A percentile compares a stretch with the other conserved stretches of the same genome.
phyloP scores from a whole-genome alignment of 2,797 vertebrate genomes.

The Sternarchorhynchus goeldii region DNA sequence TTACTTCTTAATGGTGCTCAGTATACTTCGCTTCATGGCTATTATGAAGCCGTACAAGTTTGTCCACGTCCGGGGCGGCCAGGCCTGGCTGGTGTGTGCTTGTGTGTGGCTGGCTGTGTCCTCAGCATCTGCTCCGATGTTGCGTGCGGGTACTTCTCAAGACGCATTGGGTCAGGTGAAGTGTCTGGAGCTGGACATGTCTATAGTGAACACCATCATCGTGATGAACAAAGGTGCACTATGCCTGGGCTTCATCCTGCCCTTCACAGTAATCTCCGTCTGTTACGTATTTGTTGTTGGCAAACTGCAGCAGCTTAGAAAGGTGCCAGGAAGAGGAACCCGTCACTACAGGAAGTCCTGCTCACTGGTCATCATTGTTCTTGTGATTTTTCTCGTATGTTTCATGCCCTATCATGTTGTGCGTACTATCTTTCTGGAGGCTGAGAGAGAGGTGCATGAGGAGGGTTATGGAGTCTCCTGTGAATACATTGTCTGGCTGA shows the following conservation, averaged over 20 bases:
- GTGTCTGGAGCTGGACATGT: slow-evolving; percentile 71
- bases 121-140: slow-evolving; percentile 54
- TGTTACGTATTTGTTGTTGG: slow-evolving; percentile 72
- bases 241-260: slow-evolving; percentile 69
- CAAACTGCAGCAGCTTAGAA: slow-evolving; percentile 59
- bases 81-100: slow-evolving; percentile 61
- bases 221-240: slow-evolving; percentile 67
- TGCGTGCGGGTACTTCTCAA: slow-evolving; percentile 51
- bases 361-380: slow-evolving; percentile 69
- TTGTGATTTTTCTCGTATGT: slow-evolving; percentile 73
- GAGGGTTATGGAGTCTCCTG: slow-evolving; percentile 16
- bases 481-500: slow-evolving; percentile 48
- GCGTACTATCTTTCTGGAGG: slow-evolving; percentile 69
- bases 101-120: slow-evolving; percentile 70
- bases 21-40: slow-evolving; percentile 72
- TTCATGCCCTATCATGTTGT: slow-evolving; percentile 78
- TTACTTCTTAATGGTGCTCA: slow-evolving; percentile 76
- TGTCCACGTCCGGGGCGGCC: slow-evolving; percentile 53
- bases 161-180: neutral
- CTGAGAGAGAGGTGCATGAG: neutral
- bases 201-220: slow-evolving; percentile 42
- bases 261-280: slow-evolving; percentile 66
- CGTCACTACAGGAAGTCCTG: slow-evolving; percentile 69
- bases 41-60: slow-evolving; percentile 67
- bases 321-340: neutral